Base-by-base conservation (phyloP, 2,113 vertebrate genomes). In the Steatornis caripensis region DNA sequence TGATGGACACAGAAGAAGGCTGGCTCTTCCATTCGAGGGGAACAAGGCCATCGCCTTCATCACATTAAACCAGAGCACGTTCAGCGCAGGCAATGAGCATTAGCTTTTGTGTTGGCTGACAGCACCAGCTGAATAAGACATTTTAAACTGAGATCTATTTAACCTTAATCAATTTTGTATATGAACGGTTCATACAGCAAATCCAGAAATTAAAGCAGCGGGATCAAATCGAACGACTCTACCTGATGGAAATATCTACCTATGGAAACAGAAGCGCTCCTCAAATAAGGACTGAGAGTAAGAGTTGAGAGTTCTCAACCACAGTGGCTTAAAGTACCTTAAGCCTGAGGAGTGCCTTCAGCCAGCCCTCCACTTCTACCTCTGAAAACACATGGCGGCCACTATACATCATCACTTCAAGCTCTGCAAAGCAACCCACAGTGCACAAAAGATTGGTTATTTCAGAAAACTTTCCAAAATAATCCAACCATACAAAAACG, bases 401-500 rank as follows among this genome's bases (percentile, higher is more conserved):
- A 75, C 72, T 54, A 32, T 27, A 32, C 5, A 84, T 34, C 51
- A 85, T 16, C 41, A 30, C 45, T 69, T 68, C 36, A 79, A 79
- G 48, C 32, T 69, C 81, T 49, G 70, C 81, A 95, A 81, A 87
- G 69, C 81, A 85, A 72, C 48, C 48, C 74, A 60, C 77, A 72
- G 37, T 1, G 39, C 84, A 96, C 89, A 95, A 79, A 96, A 89
- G 81, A 84, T 1, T 57, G 36, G 87, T 92, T 96, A 87, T 96
- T 95, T 84, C 94, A 79, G 87, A 93, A 89, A 91, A 72, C 30
- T 87, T 87, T 69, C 72, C 65, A 79, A 87, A 96, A 79, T 71
- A 96, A 91, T 72, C 84, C 87, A 76, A 79, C 36, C 78, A 48
- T 36, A 96, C 84, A 96, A 79, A 94, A 96, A 65, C n/a, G 61